These are phyloP conservation scores for Geotria australis DNA, from an alignment of 2,797 vertebrate genomes.

Conservation along the genomic window DNA sequence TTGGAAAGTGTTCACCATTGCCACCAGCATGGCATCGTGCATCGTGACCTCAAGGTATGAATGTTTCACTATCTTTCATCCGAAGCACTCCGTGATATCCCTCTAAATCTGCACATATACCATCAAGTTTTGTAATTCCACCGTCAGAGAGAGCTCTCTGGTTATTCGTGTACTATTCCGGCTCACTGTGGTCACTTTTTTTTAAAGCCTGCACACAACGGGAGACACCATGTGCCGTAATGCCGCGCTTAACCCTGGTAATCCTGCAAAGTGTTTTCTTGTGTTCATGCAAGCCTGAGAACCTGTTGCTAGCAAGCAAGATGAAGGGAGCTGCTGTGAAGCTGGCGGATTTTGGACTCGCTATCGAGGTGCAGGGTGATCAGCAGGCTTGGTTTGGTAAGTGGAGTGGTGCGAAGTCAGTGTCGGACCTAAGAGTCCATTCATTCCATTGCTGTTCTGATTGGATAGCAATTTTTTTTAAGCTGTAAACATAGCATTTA, in stretches of 20 bases:
- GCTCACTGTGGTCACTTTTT: too few relatives aligned
- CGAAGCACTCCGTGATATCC: too few relatives aligned
- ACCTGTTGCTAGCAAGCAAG: slow-evolving; percentile 87
- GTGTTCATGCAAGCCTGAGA: slow-evolving; percentile 47
- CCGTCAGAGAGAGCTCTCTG: too few relatives aligned
- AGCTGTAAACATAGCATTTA: too few relatives aligned
- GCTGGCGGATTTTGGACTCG: slow-evolving; percentile 77
- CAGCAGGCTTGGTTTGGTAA: slow-evolving; percentile 96
- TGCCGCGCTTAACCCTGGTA: too few relatives aligned
- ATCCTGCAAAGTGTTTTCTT: slow-evolving; percentile 3
- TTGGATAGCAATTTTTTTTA: neutral
- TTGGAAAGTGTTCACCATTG: slow-evolving; percentile 81
- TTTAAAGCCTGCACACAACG: too few relatives aligned
- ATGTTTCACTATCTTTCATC: too few relatives aligned
- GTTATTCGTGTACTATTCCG: too few relatives aligned
- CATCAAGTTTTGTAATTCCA: too few relatives aligned
- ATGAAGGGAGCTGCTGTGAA: slow-evolving; percentile 85
- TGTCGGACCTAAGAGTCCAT: neutral
- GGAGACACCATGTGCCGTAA: too few relatives aligned
- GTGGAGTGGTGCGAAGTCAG: slow-evolving; percentile 2
- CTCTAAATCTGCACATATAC: too few relatives aligned
- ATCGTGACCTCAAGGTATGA: slow-evolving; percentile 70
- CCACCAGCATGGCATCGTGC: slow-evolving; percentile 93
- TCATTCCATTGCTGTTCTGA: neutral
- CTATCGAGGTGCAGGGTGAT: slow-evolving; percentile 84